Conservation (phyloP, 53 echinoderm and acorn worm species). For the Paracentrotus lividus region DNA sequence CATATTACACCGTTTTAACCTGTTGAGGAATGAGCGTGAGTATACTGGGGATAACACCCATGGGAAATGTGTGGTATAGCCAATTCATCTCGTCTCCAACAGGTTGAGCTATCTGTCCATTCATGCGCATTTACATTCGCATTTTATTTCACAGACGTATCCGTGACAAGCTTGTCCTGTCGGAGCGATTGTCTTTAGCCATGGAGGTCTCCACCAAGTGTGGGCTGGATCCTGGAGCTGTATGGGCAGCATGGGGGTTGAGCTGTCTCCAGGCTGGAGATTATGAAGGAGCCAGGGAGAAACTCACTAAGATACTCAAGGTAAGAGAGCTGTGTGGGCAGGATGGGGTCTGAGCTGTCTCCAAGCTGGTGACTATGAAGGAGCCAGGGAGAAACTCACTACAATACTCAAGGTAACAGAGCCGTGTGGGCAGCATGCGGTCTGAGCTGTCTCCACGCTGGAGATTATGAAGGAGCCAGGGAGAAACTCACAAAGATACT, state of each 20-base stretch:
- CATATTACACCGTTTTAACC: too few species aligned
- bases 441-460: constrained; percentile 87
- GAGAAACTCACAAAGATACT: constrained; percentile 88
- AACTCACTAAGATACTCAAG: constrained; percentile 88
- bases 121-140: too few species aligned
- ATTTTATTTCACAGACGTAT: constrained; percentile 73
- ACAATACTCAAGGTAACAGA: too few species aligned
- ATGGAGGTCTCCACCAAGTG: constrained; percentile 96
- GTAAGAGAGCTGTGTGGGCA: too few species aligned
- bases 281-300: constrained; percentile 90
- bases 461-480: constrained; percentile 89
- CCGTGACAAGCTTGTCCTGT: constrained; percentile 86
- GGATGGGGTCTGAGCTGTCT: too few species aligned
- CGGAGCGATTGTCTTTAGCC: constrained; percentile 85
- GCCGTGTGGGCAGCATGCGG: constrained; percentile 98
- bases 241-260: constrained; percentile 95
- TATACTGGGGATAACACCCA: too few species aligned
- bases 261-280: constrained; percentile 90
- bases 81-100: too few species aligned
- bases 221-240: constrained; percentile 87
- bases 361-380: too few species aligned
- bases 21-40: too few species aligned
- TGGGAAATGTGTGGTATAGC: too few species aligned
- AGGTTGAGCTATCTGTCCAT: too few species aligned
- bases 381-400: too few species aligned